These are phyloP conservation scores for Sylvilagus bachmani DNA, from an alignment of 2,113 vertebrate species.

Conservation along the genomic window DNA sequence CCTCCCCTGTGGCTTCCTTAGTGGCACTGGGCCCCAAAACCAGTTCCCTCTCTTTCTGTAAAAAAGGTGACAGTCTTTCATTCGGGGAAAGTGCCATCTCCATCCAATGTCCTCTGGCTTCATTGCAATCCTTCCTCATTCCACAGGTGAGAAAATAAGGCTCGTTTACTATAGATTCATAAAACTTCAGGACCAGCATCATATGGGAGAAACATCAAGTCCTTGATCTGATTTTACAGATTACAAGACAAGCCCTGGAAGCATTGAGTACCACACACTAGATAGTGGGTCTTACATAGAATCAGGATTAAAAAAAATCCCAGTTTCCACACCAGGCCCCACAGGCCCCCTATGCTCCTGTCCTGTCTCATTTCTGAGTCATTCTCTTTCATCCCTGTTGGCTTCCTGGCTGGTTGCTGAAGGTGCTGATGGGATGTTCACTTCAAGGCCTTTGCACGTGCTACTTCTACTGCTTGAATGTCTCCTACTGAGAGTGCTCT, in stretches of 20 bases:
- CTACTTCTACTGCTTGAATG: background rate
- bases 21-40: background rate
- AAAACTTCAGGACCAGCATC: background rate
- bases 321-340: too few relatives aligned
- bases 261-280: rapidly evolving
- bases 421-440: background rate
- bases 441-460: background rate
- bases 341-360: background rate
- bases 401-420: background rate
- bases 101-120: background rate
- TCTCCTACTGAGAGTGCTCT: background rate
- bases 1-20: background rate
- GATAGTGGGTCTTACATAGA: background rate
- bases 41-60: background rate
- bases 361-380: background rate
- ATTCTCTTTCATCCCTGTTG: background rate
- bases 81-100: background rate
- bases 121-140: background rate
- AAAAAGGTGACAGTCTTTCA: background rate
- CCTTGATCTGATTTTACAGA: background rate
- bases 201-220: background rate
- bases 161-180: background rate
- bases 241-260: background rate
- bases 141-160: background rate
- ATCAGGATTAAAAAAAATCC: background rate